Evolutionary conservation across 1,140 invertebrate genomes (phyloP), one percentile per base, ranked within the genome.

Genomic region (Odontomachus brunneus): DNA sequence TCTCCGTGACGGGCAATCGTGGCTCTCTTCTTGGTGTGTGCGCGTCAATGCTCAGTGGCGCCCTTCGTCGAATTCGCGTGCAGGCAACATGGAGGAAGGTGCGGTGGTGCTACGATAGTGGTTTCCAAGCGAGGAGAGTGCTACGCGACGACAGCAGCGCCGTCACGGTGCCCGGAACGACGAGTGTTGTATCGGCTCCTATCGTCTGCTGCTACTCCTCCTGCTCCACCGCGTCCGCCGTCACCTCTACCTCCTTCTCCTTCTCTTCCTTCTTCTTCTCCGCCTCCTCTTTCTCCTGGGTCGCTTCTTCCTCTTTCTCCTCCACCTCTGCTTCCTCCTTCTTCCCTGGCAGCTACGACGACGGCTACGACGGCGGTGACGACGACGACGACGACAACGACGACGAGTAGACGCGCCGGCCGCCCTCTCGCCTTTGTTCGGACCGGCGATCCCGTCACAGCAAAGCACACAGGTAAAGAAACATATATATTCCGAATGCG

Each of bases 51-150:
- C 51, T 69, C 48, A 88, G 86, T 88, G 86, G 69, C 78, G 84
- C 75, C 62, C 24, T 55, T 69, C 65, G 76, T 78, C 75, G 75
- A 83, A 78, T 82, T 85, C 55, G 67, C 63, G 69, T 88, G 74
- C 74, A 75, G 62, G 74, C 84, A 88, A 89, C 87, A 89, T 89
- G 88, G 88, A 88, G 88, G 88, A 88, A 88, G 88, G 88, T 89
- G 86, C 88, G 84, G 75, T 86, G 81, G 86, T 89, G 87, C 81
- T 89, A 85, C 87, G 86, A 86, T 89, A 89, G 88, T 88, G 86
- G 87, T 88, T 88, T 88, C 86, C 71, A 83, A 78, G 74, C 75
- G 73, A 84, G 72, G 67, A 80, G 75, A 69, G 75, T 80, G 63
- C 65, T 80, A 69, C 75, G 65, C 75, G 14, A 69, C 75, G 85